Conservation (phyloP, 2,113 vertebrate genomes). For the Brachypteracias leptosomus region DNA sequence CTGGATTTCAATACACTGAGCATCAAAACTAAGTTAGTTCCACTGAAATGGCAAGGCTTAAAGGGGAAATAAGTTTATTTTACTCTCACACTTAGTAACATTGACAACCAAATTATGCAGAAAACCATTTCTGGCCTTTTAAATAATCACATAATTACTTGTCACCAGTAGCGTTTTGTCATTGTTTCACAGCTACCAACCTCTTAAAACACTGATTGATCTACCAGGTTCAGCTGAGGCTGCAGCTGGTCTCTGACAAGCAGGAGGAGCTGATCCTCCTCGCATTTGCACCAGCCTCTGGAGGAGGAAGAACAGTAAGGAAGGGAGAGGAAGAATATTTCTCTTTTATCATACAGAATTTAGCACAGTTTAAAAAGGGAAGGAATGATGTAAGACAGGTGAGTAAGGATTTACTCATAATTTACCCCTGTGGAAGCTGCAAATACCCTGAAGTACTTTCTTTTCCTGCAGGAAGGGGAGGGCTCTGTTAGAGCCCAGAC, state of each 20-base stretch:
- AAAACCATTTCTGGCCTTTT: not conserved
- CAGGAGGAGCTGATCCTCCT: not conserved
- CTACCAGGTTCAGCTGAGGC: not conserved
- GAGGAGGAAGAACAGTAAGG: not conserved
- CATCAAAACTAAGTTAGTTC: not conserved
- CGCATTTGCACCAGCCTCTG: not conserved
- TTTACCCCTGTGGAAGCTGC: not conserved
- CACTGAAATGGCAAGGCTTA: not conserved
- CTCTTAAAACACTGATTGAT: not conserved
- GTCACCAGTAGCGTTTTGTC: not conserved
- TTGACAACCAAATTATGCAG: not conserved
- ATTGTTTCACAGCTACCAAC: not conserved
- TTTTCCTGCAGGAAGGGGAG: not conserved
- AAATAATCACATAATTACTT: not conserved
- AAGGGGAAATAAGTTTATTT: not conserved
- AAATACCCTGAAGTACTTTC: not conserved
- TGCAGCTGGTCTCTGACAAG: not conserved
- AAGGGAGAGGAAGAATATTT: not conserved
- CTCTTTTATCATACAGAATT: not conserved
- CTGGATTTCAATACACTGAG: not conserved
- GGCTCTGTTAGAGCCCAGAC: not conserved
- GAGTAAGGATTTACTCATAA: not conserved
- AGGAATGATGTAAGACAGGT: not conserved
- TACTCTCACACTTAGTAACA: not conserved
- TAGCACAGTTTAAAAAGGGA: not conserved